Conservation (phyloP, 2,797 vertebrate species). For the Thunnus albacares region DNA sequence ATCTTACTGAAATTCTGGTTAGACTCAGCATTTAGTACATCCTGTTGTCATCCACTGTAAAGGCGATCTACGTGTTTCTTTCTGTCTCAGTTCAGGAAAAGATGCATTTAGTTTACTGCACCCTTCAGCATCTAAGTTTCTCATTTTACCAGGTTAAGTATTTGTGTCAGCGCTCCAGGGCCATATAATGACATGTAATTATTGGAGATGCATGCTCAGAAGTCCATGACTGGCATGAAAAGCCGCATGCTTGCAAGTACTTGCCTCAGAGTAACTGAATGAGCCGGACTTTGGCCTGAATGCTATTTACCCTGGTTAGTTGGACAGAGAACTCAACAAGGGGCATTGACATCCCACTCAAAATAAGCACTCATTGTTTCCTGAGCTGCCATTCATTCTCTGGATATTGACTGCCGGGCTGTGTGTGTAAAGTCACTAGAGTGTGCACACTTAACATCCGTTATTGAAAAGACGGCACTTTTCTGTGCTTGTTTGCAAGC, state of each 20-base stretch:
- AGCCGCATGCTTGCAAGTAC: conserved; percentile 61
- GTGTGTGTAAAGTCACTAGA: conserved; percentile 41
- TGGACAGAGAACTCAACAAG: conserved; percentile 57
- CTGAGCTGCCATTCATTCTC: conserved; percentile 61
- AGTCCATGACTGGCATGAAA: conserved; percentile 57
- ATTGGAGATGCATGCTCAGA: conserved; percentile 61
- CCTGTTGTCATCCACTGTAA: conserved; percentile 5
- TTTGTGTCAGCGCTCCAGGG: conserved; percentile 55
- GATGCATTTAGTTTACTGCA: background rate
- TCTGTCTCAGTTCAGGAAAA: conserved; percentile 20
- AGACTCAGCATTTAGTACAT: conserved; percentile 35
- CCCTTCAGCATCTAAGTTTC: conserved; percentile 20
- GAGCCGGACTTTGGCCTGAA: conserved; percentile 66
- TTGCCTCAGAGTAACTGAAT: conserved; percentile 57
- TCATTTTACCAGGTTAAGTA: conserved; percentile 64
- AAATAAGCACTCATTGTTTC: conserved; percentile 70
- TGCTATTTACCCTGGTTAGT: conserved; percentile 63
- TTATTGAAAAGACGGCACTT: conserved; percentile 32
- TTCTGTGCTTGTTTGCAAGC: conserved; percentile 22
- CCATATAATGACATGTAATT: conserved; percentile 69
- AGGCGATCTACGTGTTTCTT: conserved; percentile 7
- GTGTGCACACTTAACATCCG: conserved; percentile 39
- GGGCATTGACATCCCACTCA: conserved; percentile 61
- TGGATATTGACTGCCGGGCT: conserved; percentile 45
- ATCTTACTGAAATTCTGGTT: conserved; percentile 60